Evolutionary conservation across 2,113 vertebrate species (phyloP), one percentile per base, ranked within the genome.

Genomic region (Leptocoma aspasia): DNA sequence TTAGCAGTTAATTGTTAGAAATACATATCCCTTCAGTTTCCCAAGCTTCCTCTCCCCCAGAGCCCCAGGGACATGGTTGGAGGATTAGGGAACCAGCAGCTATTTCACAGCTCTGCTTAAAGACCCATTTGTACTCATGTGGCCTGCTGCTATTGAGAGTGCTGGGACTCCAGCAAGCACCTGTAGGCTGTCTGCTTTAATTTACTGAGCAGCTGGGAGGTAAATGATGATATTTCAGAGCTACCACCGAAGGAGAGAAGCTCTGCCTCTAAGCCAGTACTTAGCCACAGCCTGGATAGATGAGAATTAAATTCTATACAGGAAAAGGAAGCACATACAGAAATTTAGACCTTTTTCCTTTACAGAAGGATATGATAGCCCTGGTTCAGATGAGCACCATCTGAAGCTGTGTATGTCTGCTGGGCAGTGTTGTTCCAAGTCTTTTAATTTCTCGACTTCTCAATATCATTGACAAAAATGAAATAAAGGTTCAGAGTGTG

Each of bases 11-110:
- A 66, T 49, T 82, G 87, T 89, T 79, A 66, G 54, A 75, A 92
- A 53, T 54, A 65, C 14, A 16, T 39, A 70, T 42, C 50, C 12
- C 3, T 78, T 44, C 63, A 37, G 15, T 59, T 89, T 49, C 69
- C 15, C 21, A 52, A 16, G 13, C 31, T 30, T 64, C 31, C 64
- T 84, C 80, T 87, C 66, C 60, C n/a, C 4, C 76, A 70, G 50
- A 1, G 1, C 30, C 50, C 59, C 33, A 19, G n/a, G 52, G 49
- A 5, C 9, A 3, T 0, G 0, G 27, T 19, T 60, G 37, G 44
- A 89, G 49, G 53, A 78, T 78, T 82, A 57, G n/a, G 45, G 49
- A 95, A 39, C 30, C 35, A 92, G 47, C 41, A 80, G 50, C 49
- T 63, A 33, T 80, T 79, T 91, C 54, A 65, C 33, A 91, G 57